These are phyloP conservation scores for Amiota mariae DNA, from an alignment of 2,888 invertebrate species.

Conservation along the genomic window DNA sequence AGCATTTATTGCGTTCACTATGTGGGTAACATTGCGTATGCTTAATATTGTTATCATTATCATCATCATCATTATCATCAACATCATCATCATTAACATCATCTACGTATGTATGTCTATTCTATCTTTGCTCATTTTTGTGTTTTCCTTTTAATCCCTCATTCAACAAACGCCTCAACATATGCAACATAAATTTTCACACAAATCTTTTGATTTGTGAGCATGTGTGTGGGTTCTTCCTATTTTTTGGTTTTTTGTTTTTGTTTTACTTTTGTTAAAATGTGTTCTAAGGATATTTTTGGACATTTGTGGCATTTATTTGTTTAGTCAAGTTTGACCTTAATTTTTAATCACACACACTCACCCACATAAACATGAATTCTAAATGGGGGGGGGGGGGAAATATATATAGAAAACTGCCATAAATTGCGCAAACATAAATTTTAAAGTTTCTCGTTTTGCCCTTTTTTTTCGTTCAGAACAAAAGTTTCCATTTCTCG, in stretches of 20 bases:
- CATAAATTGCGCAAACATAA: slow-evolving; percentile 48
- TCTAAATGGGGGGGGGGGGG: too few species aligned
- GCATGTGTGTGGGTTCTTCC: slow-evolving; percentile 33
- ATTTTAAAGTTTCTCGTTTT: slow-evolving; percentile 55
- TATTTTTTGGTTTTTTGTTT: background rate
- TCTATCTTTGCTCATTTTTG: too few species aligned
- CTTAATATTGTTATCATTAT: too few species aligned
- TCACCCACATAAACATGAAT: slow-evolving; percentile 24
- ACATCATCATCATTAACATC: too few species aligned
- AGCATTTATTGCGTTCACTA: too few species aligned
- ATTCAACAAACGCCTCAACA: background rate
- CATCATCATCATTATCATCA: too few species aligned
- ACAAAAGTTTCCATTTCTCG: slow-evolving; percentile 49
- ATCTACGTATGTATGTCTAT: too few species aligned
- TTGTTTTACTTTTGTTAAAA: background rate
- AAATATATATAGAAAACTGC: background rate
- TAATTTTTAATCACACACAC: slow-evolving; percentile 65
- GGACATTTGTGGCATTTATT: background rate
- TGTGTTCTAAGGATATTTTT: slow-evolving; percentile 2
- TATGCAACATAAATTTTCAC: slow-evolving; percentile 28
- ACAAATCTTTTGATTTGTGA: slow-evolving; percentile 65
- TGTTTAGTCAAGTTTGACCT: slow-evolving; percentile 48
- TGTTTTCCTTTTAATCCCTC: too few species aligned
- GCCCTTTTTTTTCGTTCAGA: background rate
- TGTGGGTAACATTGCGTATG: too few species aligned